Evolutionary conservation across 2,888 invertebrate species (phyloP), one percentile per base, ranked within the genome.

Genomic region (Dorcus parallelipipedus): DNA sequence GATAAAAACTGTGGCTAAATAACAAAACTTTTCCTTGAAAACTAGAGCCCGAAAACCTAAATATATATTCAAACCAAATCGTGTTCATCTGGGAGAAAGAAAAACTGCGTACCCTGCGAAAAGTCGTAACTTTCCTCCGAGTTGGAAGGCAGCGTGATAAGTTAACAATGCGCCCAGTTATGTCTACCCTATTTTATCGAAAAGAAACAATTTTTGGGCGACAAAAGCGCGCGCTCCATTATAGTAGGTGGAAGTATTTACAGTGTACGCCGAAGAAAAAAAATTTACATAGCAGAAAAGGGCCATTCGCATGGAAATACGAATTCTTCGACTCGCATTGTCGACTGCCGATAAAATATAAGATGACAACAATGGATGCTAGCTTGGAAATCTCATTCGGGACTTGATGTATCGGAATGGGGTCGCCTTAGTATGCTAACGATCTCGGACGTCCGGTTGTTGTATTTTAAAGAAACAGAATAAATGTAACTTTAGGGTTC

Each of bases 311-410:
- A 78, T 78, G 78, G 76, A 77, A 78, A 78, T 78, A 70, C 71
- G 74, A 71, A 70, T 72, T 73, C 73, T 73, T 70, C 72, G 68
- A 67, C 65, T 57, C 20, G 71, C 71, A 76, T 77, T 77, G 77
- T 78, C 70, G 74, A 66, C 69, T 68, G 74, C 69, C 77, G 76
- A 78, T 78, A 78, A 78, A 78, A 78, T 78, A 78, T 78, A 78
- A 78, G 77, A 77, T 75, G 75, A 73, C 77, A 75, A 78, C 77
- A 77, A 78, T 75, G 69, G 73, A 74, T 69, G 71, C 72, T 73
- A 73, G 74, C 26, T 71, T 73, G 71, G 73, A 74, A 71, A 74
- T 69, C 72, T 72, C 70, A 69, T 68, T 69, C 67, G 69, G 69
- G 56, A 71, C 69, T 74, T 73, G 73, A 70, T 73, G 70, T 71